Base-by-base conservation (phyloP, 2,797 vertebrate species). In the Sphenopsis melanotis region DNA sequence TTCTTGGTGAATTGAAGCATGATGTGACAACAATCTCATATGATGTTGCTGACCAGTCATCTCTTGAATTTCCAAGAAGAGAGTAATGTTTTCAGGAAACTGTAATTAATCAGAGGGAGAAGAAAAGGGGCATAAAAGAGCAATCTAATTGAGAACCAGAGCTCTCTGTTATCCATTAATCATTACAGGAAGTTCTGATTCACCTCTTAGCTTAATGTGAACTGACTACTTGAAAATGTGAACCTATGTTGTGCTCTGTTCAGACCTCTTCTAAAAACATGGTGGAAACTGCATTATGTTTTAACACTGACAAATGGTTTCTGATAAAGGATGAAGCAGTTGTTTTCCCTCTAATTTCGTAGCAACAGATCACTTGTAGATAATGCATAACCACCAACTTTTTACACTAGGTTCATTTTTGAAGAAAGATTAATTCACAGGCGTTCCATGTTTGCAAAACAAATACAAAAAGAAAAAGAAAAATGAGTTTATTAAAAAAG, bases 21-120 rank as follows among this genome's bases (percentile, higher is more conserved):
- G 7, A 17, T 69, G 20, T 60, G 32, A 76, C 18, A 83, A 32
- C 14, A 16, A 4, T 37, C 14, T 59, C 30, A 16, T 24, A 3
- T n/a, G 22, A 21, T 68, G 52, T 16, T 50, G 32, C n/a, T 76
- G 37, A 57, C 14, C 1, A 0, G 29, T 63, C 11, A 42, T 9
- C 22, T 37, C 70, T 65, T 32, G 56, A 60, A 57, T 85, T 75
- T 91, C 78, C 42, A 87, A 60, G 52, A 86, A 87, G 37, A 56
- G 17, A 60, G 7, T 21, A 72, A 10, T 37, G 21, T 49, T 72
- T 89, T 84, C 59, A 69, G 29, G 78, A 64, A 95, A 76, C 1
- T 17, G 32, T 42, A 79, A 60, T 64, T 75, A 68, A 37, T 12
- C 27, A 79, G 23, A 52, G 19, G 11, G 6, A 70, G 37, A 56